These are phyloP conservation scores for Circaetus gallicus DNA, from an alignment of 2,113 vertebrate genomes.

Conservation along the genomic window DNA sequence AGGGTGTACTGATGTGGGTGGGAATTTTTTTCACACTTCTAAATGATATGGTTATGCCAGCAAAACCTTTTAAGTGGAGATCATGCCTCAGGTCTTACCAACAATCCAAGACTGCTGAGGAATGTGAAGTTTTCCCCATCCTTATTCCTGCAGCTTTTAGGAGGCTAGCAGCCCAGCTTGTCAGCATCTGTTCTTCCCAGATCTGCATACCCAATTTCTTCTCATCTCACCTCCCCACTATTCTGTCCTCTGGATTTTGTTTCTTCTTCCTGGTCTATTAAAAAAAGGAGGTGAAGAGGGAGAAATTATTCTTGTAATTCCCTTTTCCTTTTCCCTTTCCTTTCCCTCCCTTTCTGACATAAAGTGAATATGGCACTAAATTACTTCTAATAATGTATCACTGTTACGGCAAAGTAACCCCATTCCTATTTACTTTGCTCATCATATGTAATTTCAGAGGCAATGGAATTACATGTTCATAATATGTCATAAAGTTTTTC, in stretches of 20 bases:
- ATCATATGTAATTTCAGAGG: not conserved
- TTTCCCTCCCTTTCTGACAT: not conserved
- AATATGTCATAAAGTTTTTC: not conserved
- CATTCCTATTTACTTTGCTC: not conserved
- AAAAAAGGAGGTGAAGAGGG: not conserved
- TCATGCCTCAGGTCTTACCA: not conserved
- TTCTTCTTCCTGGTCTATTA: not conserved
- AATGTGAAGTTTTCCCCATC: not conserved
- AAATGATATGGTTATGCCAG: not conserved
- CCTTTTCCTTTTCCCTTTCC: not conserved
- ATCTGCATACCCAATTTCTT: not conserved
- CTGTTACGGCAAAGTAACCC: not conserved
- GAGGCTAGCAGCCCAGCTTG: not conserved
- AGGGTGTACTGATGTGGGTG: conserved; percentile 1
- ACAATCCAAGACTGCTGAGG: not conserved
- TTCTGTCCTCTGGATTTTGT: not conserved
- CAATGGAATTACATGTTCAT: not conserved
- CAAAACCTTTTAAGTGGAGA: conserved; percentile 4
- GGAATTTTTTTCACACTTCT: conserved; percentile 14
- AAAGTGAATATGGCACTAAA: not conserved
- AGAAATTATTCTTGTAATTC: not conserved
- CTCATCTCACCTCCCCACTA: not conserved
- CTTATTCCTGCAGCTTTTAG: not conserved
- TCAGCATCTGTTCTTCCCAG: not conserved
- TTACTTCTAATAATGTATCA: not conserved